Conservation (phyloP, 2,113 vertebrate genomes). For the Perccottus glenii region DNA sequence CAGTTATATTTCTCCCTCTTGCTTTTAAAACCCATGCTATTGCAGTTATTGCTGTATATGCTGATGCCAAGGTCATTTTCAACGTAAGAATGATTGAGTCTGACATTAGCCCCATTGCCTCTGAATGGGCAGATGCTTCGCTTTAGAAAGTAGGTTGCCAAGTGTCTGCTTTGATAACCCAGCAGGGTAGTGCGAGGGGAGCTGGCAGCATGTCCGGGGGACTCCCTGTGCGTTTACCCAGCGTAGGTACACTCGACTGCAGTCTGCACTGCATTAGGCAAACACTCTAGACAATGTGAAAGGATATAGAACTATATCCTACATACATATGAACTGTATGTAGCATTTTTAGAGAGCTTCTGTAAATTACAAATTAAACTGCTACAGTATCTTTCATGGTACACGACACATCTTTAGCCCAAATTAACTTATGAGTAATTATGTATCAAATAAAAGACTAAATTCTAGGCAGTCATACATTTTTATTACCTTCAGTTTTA, state of each 20-base stretch:
- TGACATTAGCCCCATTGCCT: conserved; percentile 74
- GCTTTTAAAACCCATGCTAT: conserved; percentile 60
- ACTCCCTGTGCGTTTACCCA: conserved; percentile 60
- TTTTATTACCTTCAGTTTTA: conserved; percentile 40
- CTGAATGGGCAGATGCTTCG: conserved; percentile 78
- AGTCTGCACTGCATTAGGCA: conserved; percentile 57
- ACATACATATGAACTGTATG: too few relatives aligned
- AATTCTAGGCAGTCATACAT: conserved; percentile 16
- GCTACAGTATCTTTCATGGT: too few relatives aligned
- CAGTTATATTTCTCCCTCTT: conserved; percentile 72
- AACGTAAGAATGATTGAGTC: conserved; percentile 77
- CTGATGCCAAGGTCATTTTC: conserved; percentile 79
- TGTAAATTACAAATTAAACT: neutral
- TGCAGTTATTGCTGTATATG: conserved; percentile 71
- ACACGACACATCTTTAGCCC: too few relatives aligned
- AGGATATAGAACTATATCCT: neutral
- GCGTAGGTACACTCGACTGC: conserved; percentile 55
- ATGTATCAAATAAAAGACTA: neutral
- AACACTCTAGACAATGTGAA: neutral
- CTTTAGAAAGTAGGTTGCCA: conserved; percentile 75
- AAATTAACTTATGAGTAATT: neutral
- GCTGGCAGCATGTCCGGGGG: conserved; percentile 68
- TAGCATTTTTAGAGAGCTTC: neutral
- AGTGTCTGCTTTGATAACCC: conserved; percentile 80
- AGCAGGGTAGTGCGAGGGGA: conserved; percentile 62